These are phyloP conservation scores for Callospermophilus lateralis DNA, from an alignment of 2,113 vertebrate species.

Conservation along the genomic window DNA sequence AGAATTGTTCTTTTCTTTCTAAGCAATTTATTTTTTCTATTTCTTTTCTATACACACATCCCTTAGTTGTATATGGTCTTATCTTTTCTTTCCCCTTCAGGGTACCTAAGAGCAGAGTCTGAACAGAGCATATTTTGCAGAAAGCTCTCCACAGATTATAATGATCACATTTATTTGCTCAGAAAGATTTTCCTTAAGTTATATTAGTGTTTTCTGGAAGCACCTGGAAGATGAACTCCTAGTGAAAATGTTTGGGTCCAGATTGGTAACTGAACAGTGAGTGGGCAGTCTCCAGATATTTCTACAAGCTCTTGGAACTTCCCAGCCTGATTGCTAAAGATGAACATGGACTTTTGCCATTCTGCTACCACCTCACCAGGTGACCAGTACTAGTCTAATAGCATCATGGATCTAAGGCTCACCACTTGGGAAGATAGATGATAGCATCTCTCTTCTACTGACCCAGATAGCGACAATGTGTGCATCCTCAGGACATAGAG, in stretches of 20 bases:
- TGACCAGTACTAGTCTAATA: background rate
- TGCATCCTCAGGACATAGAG: background rate
- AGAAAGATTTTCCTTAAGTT: slow-evolving; percentile 26
- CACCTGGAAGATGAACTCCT: slow-evolving; percentile 40
- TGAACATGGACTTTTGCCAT: background rate
- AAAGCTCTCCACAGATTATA: background rate
- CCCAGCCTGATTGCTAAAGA: slow-evolving; percentile 7
- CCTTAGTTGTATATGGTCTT: background rate
- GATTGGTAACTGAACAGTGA: slow-evolving; percentile 46
- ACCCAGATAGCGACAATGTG: background rate
- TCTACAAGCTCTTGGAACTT: background rate
- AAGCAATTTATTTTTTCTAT: background rate
- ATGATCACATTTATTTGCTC: slow-evolving; percentile 36
- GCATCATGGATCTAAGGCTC: background rate
- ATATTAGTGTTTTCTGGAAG: slow-evolving; percentile 33
- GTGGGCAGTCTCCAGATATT: slow-evolving; percentile 3
- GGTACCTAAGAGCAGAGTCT: background rate
- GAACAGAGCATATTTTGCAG: slow-evolving; percentile 7
- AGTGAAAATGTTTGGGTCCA: slow-evolving; percentile 41
- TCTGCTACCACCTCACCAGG: background rate
- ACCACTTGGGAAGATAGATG: background rate
- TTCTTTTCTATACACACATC: background rate
- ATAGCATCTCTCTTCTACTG: background rate
- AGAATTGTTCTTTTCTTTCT: background rate
- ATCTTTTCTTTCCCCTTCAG: background rate